These are phyloP conservation scores for Synergus itoensis DNA, from an alignment of 2,888 invertebrate species.

Conservation along the genomic window DNA sequence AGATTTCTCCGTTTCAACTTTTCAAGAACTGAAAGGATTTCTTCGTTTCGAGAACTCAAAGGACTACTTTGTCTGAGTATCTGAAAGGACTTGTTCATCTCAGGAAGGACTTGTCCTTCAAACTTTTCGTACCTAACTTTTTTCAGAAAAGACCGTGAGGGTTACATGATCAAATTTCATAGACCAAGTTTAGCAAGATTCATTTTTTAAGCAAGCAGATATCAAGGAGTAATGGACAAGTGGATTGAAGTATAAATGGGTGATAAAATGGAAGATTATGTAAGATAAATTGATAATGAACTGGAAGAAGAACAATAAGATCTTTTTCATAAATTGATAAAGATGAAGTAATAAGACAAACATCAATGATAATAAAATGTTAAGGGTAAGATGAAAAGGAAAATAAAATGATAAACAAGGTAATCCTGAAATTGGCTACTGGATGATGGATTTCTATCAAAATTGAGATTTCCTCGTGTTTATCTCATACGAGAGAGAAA, in stretches of 20 bases:
- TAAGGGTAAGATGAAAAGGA: neutral
- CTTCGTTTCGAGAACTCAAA: conserved; percentile 20
- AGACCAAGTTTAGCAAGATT: neutral
- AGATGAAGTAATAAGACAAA: neutral
- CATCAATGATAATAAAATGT: neutral
- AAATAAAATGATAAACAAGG: neutral
- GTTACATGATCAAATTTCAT: conserved; percentile 28
- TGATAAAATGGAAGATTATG: neutral
- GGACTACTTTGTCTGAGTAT: conserved; percentile 28
- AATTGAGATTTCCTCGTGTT: conserved; percentile 31
- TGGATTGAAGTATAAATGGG: neutral
- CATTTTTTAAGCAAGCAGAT: neutral
- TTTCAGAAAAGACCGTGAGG: neutral
- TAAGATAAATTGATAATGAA: neutral
- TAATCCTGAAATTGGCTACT: neutral
- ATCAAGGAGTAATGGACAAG: neutral
- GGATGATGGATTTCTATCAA: neutral
- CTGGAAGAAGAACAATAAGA: too few species aligned
- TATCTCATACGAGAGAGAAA: conserved; percentile 42
- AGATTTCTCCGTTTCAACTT: conserved; percentile 27
- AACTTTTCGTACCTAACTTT: conserved; percentile 10
- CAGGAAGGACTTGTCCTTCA: conserved; percentile 19
- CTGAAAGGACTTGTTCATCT: conserved; percentile 9
- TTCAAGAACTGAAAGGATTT: conserved; percentile 32
- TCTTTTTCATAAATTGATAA: neutral